Conservation (phyloP, 2,888 invertebrate species). For the Eurytoma adleriae region DNA sequence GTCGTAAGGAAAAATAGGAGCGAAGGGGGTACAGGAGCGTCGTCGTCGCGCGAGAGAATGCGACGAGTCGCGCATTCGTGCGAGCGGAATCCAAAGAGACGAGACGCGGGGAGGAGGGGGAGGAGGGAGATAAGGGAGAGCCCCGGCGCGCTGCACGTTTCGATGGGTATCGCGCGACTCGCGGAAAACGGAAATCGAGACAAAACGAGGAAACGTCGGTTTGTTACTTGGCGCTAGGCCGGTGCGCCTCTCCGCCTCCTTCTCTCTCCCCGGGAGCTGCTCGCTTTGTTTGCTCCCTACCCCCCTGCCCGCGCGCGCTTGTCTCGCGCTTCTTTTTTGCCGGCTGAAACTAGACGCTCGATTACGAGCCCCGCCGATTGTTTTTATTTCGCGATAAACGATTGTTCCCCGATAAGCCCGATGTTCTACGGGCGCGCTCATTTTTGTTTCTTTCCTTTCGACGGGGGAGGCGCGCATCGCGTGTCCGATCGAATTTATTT, state of each 20-base stretch:
- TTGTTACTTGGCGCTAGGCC: constrained; percentile 17
- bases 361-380: too few relatives aligned
- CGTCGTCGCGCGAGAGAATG: neutral
- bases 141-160: constrained; percentile 23
- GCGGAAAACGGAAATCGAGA: constrained; percentile 43
- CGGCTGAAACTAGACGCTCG: too few relatives aligned
- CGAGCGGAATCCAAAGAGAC: constrained; percentile 21
- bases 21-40: neutral
- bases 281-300: too few relatives aligned
- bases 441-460: too few relatives aligned
- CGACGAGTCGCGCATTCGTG: constrained; percentile 35
- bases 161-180: constrained; percentile 21
- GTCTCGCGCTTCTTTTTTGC: too few relatives aligned
- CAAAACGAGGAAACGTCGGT: constrained; percentile 30
- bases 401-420: too few relatives aligned
- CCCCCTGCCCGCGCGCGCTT: too few relatives aligned
- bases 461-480: too few relatives aligned
- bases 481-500: too few relatives aligned
- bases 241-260: neutral
- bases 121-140: neutral
- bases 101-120: neutral
- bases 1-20: neutral
- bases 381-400: too few relatives aligned
- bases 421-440: too few relatives aligned
- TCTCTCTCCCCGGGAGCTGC: too few relatives aligned